phyloP scores from a whole-genome alignment of 1,140 invertebrate species.

The Trachymyrmex septentrionalis region DNA sequence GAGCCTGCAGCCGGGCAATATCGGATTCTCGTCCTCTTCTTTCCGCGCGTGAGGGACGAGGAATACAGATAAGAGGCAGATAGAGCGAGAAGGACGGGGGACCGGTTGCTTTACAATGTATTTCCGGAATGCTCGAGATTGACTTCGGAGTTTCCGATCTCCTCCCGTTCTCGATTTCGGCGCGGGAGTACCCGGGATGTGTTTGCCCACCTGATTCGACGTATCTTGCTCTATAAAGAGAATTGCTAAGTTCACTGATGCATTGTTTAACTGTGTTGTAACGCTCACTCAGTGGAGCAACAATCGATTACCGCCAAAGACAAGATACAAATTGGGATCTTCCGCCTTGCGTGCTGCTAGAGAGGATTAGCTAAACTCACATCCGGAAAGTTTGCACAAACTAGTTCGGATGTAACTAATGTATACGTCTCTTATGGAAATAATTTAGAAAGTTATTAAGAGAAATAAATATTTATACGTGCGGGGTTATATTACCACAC shows the following conservation, averaged over 20 bases:
- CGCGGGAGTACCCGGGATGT: constrained; percentile 1
- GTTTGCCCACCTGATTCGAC: constrained; percentile 66
- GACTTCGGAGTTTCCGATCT: constrained; percentile 70
- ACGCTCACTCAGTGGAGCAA: constrained; percentile 36
- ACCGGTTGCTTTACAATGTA: constrained; percentile 62
- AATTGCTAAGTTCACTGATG: constrained; percentile 51
- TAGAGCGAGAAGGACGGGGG: background rate
- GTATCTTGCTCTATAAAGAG: constrained; percentile 42
- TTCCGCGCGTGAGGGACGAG: constrained; percentile 59
- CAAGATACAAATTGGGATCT: constrained; percentile 52
- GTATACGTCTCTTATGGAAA: background rate
- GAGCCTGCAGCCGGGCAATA: constrained; percentile 65
- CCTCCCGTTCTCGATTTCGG: constrained; percentile 55
- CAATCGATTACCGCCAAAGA: constrained; percentile 57
- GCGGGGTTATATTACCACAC: background rate
- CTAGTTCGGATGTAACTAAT: background rate
- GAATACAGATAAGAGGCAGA: background rate
- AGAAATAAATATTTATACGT: background rate
- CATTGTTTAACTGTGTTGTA: constrained; percentile 54
- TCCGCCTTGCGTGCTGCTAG: background rate
- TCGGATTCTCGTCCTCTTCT: constrained; percentile 67
- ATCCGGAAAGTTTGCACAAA: constrained; percentile 15
- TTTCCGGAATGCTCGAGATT: constrained; percentile 62
- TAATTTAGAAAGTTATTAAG: background rate
- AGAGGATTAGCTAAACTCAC: constrained; percentile 18